Evolutionary conservation across 1,140 invertebrate genomes (phyloP).

Genomic region (Meloidogyne exigua): DNA sequence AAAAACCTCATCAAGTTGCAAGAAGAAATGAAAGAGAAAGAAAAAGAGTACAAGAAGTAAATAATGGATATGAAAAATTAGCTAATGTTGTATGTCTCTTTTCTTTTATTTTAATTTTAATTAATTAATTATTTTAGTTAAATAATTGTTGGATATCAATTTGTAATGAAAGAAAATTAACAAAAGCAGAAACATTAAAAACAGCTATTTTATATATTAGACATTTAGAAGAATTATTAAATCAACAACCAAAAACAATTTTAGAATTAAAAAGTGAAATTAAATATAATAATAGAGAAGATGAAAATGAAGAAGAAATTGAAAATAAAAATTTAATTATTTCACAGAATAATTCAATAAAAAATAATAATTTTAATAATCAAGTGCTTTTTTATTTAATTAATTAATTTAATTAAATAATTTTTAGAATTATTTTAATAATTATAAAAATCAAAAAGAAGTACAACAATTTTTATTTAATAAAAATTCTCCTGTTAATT

Average conservation of each 20-base stretch:
- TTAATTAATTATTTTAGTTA: conserved; percentile 16
- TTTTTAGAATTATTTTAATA: not conserved
- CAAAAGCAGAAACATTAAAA: conserved; percentile 50
- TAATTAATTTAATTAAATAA: not conserved
- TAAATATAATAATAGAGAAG: not conserved
- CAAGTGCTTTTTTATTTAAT: not conserved
- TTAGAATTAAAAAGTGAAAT: conserved; percentile 11
- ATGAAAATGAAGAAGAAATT: not conserved
- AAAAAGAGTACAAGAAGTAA: conserved; percentile 41
- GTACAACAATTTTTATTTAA: not conserved
- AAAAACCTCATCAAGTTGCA: conserved; percentile 48
- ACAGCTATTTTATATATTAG: conserved; percentile 50
- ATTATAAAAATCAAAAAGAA: not conserved
- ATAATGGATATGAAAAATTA: conserved; percentile 42
- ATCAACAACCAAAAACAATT: not conserved
- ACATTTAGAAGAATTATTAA: conserved; percentile 33
- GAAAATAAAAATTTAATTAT: not conserved
- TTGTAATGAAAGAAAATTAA: conserved; percentile 44
- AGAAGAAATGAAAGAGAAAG: conserved; percentile 47
- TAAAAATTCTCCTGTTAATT: not conserved
- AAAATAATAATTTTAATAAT: not conserved
- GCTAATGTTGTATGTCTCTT: conserved; percentile 21
- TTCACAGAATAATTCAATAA: too few species aligned
- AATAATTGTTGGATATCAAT: not conserved
- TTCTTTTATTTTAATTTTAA: not conserved